phyloP scores from a whole-genome alignment of 2,113 vertebrate species.

The Larimichthys polyactis region DNA sequence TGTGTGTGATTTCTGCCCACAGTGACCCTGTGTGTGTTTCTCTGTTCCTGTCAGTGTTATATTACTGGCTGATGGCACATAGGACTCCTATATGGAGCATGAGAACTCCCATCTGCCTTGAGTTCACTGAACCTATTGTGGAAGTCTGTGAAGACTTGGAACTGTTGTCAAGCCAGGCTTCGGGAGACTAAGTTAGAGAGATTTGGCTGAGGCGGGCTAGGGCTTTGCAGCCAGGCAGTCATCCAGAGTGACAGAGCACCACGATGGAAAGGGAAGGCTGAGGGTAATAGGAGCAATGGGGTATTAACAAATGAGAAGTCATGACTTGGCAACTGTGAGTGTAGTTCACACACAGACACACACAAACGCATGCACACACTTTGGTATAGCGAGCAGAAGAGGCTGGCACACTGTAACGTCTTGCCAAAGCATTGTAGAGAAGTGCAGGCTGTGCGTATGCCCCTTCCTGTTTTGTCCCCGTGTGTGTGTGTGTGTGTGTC shows the following conservation, averaged over 20 bases:
- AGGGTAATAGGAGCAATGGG: constrained; percentile 66
- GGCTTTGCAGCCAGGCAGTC: constrained; percentile 67
- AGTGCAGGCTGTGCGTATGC: constrained; percentile 53
- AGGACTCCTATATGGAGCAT: constrained; percentile 50
- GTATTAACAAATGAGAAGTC: constrained; percentile 78
- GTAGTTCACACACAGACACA: constrained; percentile 46
- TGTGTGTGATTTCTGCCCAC: constrained; percentile 80
- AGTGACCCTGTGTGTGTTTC: constrained; percentile 72
- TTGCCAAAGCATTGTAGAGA: constrained; percentile 61
- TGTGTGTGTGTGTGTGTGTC: constrained; percentile 48
- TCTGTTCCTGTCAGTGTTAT: constrained; percentile 60
- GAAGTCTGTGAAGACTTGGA: constrained; percentile 53
- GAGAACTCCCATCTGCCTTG: constrained; percentile 62
- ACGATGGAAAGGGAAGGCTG: constrained; percentile 61
- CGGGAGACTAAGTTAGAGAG: constrained; percentile 49
- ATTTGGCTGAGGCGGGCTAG: constrained; percentile 57
- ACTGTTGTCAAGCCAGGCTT: constrained; percentile 58
- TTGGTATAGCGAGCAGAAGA: constrained; percentile 50
- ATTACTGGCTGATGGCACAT: constrained; percentile 58
- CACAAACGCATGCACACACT: constrained; percentile 39
- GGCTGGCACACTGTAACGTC: constrained; percentile 48
- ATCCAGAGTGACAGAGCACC: constrained; percentile 69
- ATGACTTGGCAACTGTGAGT: constrained; percentile 74
- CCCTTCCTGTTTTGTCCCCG: constrained; percentile 67
- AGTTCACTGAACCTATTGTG: constrained; percentile 59